Percentiles rank a stretch among this genome's conserved stretches.
Conservation (phyloP, 2,888 invertebrate genomes). For the Drosophila prolongata region DNA sequence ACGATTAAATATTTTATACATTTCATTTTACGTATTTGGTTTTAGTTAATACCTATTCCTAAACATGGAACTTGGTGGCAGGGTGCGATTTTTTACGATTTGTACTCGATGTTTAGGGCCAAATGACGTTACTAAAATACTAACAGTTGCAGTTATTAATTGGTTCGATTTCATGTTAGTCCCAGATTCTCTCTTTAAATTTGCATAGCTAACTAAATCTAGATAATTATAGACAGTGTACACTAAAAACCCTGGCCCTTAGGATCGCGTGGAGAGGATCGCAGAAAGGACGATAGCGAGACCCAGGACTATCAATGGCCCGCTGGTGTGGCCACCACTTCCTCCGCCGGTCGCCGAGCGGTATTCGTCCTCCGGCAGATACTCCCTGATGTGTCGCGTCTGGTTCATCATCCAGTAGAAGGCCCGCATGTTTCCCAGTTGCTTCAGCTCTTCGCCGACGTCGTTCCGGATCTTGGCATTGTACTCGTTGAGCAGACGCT, state of each 20-base stretch:
- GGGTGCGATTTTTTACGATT: constrained; percentile 24
- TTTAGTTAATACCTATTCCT: constrained; percentile 45
- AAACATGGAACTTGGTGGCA: constrained; percentile 10
- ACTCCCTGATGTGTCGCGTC: constrained; percentile 89
- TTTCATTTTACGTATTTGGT: constrained; percentile 48
- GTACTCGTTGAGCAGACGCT: constrained; percentile 92
- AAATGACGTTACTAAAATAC: constrained; percentile 43
- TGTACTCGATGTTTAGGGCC: constrained; percentile 32
- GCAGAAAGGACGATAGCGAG: constrained; percentile 36
- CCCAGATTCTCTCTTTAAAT: constrained; percentile 68
- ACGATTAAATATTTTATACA: constrained; percentile 48
- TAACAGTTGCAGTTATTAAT: constrained; percentile 53
- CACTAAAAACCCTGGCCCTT: constrained; percentile 7
- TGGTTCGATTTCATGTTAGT: constrained; percentile 66
- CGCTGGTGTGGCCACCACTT: constrained; percentile 19
- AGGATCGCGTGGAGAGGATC: constrained; percentile 10
- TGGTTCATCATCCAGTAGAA: constrained; percentile 94
- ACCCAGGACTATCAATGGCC: constrained; percentile 43
- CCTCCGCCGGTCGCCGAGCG: constrained; percentile 74
- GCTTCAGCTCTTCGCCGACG: constrained; percentile 91
- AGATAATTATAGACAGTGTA: constrained; percentile 49
- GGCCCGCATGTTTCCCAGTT: constrained; percentile 88
- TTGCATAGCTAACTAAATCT: constrained; percentile 73
- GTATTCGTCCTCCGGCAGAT: constrained; percentile 84
- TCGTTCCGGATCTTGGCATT: constrained; percentile 89